phyloP scores from a whole-genome alignment of 2,888 invertebrate genomes.

The Brachylomia viminalis region DNA sequence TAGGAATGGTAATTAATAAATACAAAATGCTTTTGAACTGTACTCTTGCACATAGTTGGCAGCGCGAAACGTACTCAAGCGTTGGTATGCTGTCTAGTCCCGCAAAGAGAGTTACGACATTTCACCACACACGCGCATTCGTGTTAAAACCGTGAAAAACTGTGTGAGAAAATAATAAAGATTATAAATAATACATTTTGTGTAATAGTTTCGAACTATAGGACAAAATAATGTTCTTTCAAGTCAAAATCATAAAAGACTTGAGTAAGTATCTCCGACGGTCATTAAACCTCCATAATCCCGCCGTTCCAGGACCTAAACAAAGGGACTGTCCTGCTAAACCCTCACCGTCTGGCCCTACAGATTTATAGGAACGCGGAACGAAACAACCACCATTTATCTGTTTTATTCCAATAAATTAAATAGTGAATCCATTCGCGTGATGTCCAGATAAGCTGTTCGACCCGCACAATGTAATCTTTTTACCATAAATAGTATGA shows the following conservation, averaged over 20 bases:
- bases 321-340: slow-evolving; percentile 47
- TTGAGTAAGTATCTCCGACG: neutral
- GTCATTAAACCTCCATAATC: slow-evolving; percentile 20
- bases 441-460: slow-evolving; percentile 87
- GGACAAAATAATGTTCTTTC: neutral
- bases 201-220: neutral
- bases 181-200: neutral
- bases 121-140: neutral
- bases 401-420: slow-evolving; percentile 89
- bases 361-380: slow-evolving; percentile 84
- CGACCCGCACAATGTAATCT: slow-evolving; percentile 88
- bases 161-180: neutral
- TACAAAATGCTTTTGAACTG: slow-evolving; percentile 49
- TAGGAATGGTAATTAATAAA: slow-evolving; percentile 23
- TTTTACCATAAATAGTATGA: slow-evolving; percentile 88
- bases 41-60: slow-evolving; percentile 37
- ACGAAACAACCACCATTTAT: slow-evolving; percentile 84
- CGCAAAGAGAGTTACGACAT: slow-evolving; percentile 2
- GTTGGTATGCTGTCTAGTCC: slow-evolving; percentile 4
- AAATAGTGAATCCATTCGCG: slow-evolving; percentile 84
- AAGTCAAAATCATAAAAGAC: slow-evolving; percentile 34
- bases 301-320: neutral
- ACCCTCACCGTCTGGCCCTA: slow-evolving; percentile 44
- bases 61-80: neutral
- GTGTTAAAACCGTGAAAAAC: neutral